These are phyloP conservation scores for Zingel zingel DNA, from an alignment of 2,113 vertebrate species.

Conservation along the genomic window DNA sequence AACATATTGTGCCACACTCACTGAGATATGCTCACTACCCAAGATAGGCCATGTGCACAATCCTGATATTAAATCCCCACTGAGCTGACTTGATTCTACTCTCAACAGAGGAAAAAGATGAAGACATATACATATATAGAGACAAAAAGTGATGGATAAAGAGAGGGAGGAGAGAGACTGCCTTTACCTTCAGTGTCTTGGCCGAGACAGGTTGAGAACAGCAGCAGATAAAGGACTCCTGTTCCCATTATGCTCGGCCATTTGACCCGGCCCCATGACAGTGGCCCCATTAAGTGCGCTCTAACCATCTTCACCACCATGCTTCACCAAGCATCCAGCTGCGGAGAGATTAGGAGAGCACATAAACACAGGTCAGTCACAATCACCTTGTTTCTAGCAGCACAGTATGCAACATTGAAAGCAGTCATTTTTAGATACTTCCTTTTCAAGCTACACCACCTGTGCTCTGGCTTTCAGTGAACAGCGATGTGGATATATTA, in stretches of 20 bases:
- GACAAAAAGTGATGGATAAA: not conserved
- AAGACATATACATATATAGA: not conserved
- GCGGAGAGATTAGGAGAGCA: conserved; percentile 42
- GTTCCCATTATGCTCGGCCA: conserved; percentile 57
- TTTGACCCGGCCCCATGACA: conserved; percentile 67
- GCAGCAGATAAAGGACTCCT: conserved; percentile 73
- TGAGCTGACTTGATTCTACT: not conserved
- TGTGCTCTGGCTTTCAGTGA: not conserved
- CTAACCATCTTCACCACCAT: conserved; percentile 75
- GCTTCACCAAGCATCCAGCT: conserved; percentile 72
- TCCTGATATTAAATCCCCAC: not conserved
- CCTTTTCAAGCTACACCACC: not conserved
- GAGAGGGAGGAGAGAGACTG: not conserved
- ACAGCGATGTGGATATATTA: not conserved
- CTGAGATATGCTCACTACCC: not conserved
- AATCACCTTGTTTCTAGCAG: conserved; percentile 15
- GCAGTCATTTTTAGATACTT: conserved; percentile 17
- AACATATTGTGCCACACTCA: not conserved
- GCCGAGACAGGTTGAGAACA: conserved; percentile 73
- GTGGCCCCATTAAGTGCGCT: conserved; percentile 52
- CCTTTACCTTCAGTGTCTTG: conserved; percentile 79
- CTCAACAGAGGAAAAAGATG: not conserved
- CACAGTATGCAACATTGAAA: not conserved
- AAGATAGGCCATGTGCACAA: not conserved
- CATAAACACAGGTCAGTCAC: conserved; percentile 43